These are phyloP conservation scores for Eupithecia insigniata DNA, from an alignment of 2,888 invertebrate species.

Conservation along the genomic window DNA sequence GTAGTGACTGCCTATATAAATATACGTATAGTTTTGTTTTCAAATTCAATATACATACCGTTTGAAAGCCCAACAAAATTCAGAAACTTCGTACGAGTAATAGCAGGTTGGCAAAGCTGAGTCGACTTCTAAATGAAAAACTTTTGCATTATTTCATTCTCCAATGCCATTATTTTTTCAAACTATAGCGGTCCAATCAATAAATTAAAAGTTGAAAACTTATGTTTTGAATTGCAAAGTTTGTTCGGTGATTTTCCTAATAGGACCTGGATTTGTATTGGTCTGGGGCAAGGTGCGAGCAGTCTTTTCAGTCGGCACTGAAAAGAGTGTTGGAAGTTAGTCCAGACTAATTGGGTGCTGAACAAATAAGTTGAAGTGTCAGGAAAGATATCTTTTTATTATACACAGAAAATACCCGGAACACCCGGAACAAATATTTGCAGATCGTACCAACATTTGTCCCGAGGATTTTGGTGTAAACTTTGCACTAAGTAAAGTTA, in stretches of 20 bases:
- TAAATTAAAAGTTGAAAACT: conserved; percentile 1
- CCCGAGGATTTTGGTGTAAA: neutral
- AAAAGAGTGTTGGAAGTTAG: neutral
- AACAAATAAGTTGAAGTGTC: neutral
- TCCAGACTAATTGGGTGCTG: conserved; percentile 6
- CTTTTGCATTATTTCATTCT: neutral
- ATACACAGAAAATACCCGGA: too few species aligned
- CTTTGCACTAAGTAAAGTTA: neutral
- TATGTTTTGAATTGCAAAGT: neutral
- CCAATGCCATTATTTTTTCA: neutral
- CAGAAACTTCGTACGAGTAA: neutral
- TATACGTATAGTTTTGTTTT: too few species aligned
- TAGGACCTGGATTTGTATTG: neutral
- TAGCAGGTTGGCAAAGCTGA: neutral
- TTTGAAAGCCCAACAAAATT: neutral
- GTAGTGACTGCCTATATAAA: too few species aligned
- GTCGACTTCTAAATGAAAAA: neutral
- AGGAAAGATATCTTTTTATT: too few species aligned
- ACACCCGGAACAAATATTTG: too few species aligned
- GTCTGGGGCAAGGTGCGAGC: neutral
- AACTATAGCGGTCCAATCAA: conserved; percentile 9
- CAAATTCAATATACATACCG: too few species aligned
- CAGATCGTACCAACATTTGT: too few species aligned
- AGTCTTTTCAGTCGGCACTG: neutral
- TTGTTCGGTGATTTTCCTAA: neutral